These are phyloP conservation scores for Catocala sponsa DNA, from an alignment of 2,888 invertebrate species.

Conservation along the genomic window DNA sequence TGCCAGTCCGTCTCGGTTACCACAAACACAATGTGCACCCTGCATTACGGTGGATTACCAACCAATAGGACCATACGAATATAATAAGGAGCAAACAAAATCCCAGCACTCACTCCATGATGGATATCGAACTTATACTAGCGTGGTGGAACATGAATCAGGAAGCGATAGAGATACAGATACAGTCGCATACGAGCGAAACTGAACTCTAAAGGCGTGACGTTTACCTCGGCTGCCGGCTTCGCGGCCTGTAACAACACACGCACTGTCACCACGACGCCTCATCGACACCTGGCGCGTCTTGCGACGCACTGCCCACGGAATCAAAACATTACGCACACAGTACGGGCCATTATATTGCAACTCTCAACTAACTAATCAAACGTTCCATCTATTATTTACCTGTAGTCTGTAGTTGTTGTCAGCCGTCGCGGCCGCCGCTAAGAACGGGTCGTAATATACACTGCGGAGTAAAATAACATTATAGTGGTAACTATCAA, in stretches of 20 bases:
- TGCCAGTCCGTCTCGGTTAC: conserved; percentile 72
- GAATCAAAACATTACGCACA: conserved; percentile 21
- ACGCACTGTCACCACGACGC: conserved; percentile 76
- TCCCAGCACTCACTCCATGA: conserved; percentile 85
- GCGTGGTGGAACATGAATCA: conserved; percentile 82
- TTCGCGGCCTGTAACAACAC: conserved; percentile 91
- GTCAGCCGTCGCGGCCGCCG: conserved; percentile 95
- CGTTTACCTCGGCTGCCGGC: conserved; percentile 91
- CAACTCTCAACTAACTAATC: conserved; percentile 9
- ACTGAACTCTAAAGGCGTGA: conserved; percentile 68
- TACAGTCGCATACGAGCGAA: conserved; percentile 70
- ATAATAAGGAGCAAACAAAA: conserved; percentile 84
- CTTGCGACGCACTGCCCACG: conserved; percentile 11
- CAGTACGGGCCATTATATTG: conserved; percentile 14
- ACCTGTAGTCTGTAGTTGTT: conserved; percentile 97
- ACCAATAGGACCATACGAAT: conserved; percentile 77
- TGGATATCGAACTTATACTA: conserved; percentile 78
- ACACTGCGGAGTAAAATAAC: conserved; percentile 90
- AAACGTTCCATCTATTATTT: conserved; percentile 58
- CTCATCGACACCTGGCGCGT: conserved; percentile 44
- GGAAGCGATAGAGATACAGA: conserved; percentile 84
- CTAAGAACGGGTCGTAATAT: conserved; percentile 98
- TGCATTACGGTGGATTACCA: conserved; percentile 78
- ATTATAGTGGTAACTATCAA: neutral
- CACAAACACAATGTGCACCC: conserved; percentile 84